These are phyloP conservation scores for Karalla daura DNA, from an alignment of 2,797 vertebrate genomes.

Conservation along the genomic window DNA sequence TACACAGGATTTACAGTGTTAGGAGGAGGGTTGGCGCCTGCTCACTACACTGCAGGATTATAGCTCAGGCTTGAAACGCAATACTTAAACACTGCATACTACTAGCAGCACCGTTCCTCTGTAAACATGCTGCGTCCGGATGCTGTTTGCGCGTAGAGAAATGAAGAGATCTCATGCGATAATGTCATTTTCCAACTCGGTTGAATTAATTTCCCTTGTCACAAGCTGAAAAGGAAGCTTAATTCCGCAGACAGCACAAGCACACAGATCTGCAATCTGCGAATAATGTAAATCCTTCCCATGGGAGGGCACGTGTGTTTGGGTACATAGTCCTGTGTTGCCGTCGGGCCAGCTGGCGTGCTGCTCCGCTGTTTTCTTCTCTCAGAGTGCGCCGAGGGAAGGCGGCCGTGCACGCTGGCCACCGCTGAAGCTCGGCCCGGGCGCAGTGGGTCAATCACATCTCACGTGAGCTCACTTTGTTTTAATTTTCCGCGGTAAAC, in stretches of 20 bases:
- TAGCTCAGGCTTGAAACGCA: slow-evolving; percentile 1
- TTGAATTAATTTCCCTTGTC: slow-evolving; percentile 55
- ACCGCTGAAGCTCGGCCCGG: slow-evolving; percentile 27
- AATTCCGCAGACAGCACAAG: slow-evolving; percentile 45
- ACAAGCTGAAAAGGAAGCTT: slow-evolving; percentile 29
- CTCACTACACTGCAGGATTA: slow-evolving; percentile 20
- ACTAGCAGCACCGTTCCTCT: background rate
- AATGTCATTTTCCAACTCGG: slow-evolving; percentile 26
- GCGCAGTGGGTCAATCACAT: slow-evolving; percentile 54
- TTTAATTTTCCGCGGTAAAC: slow-evolving; percentile 67
- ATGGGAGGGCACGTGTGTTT: slow-evolving; percentile 39
- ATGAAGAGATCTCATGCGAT: slow-evolving; percentile 21
- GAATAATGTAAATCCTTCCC: slow-evolving; percentile 35
- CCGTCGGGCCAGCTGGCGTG: slow-evolving; percentile 41
- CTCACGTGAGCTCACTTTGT: slow-evolving; percentile 44
- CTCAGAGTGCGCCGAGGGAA: slow-evolving; percentile 12
- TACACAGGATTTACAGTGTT: slow-evolving; percentile 42
- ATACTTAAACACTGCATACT: background rate
- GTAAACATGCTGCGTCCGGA: slow-evolving; percentile 13
- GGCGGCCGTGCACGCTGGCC: slow-evolving; percentile 21
- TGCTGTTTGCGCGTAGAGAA: slow-evolving; percentile 18
- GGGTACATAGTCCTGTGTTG: slow-evolving; percentile 20
- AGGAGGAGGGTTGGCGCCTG: slow-evolving; percentile 10
- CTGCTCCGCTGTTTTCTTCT: slow-evolving; percentile 19
- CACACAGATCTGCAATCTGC: slow-evolving; percentile 46